A percentile compares a stretch with the other conserved stretches of the same genome.
Conservation (phyloP, 2,113 vertebrate species). For the Melanocharis versteri region DNA sequence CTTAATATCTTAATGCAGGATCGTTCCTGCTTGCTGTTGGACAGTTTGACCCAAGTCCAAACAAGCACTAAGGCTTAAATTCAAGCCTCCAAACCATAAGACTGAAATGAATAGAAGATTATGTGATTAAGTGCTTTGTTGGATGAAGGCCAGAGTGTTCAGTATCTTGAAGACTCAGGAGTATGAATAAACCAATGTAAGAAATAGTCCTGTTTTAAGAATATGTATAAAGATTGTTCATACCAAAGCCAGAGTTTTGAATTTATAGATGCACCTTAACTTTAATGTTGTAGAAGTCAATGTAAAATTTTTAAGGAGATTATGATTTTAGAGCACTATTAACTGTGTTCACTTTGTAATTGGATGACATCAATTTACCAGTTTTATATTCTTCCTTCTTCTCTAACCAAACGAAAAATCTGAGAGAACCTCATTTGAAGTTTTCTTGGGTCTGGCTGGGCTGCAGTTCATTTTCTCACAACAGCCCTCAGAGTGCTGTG, state of each 20-base stretch:
- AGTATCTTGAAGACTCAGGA: neutral
- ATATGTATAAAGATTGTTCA: neutral
- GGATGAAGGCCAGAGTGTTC: neutral
- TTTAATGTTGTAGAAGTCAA: neutral
- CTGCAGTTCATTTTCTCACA: neutral
- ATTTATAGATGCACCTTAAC: neutral
- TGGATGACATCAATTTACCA: neutral
- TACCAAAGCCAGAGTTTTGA: neutral
- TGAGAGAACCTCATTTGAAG: neutral
- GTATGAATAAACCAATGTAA: neutral
- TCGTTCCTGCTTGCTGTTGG: neutral
- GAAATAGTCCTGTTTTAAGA: neutral
- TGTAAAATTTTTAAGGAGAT: neutral
- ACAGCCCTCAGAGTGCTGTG: neutral
- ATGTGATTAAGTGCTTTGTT: neutral
- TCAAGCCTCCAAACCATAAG: neutral
- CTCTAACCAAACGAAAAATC: neutral
- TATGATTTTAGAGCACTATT: neutral
- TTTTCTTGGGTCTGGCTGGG: neutral
- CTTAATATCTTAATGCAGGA: neutral
- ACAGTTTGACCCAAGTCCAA: neutral
- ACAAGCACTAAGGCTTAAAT: neutral
- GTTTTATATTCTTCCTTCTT: neutral
- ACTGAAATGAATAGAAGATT: neutral
- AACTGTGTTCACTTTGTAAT: neutral